Percentiles rank a stretch among this genome's conserved stretches.
Conservation (phyloP, 2,797 vertebrate genomes). For the Oryzias sinensis region DNA sequence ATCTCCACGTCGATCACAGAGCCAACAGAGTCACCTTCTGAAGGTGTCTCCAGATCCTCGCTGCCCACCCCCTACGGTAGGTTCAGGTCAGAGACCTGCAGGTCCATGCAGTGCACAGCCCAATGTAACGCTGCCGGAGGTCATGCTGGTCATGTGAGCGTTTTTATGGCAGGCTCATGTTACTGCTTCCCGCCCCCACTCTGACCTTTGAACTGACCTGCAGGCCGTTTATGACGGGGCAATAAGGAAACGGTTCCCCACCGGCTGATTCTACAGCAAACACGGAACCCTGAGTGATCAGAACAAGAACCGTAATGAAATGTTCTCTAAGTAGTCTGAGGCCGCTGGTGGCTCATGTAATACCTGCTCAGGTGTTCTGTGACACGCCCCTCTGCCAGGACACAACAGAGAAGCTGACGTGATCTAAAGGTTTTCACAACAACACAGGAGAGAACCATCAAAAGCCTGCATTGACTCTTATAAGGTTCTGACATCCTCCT, state of each 20-base stretch:
- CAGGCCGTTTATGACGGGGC: not conserved
- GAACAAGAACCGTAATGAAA: too few species aligned
- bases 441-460: too few species aligned
- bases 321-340: too few species aligned
- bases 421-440: too few species aligned
- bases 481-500: too few species aligned
- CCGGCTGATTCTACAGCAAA: slow-evolving; percentile 15
- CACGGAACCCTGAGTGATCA: too few species aligned
- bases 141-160: slow-evolving; percentile 20
- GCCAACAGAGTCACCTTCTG: slow-evolving; percentile 86
- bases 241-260: slow-evolving; percentile 1
- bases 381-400: too few species aligned
- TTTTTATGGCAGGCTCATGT: slow-evolving; percentile 25
- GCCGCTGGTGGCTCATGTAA: too few species aligned
- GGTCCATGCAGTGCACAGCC: not conserved
- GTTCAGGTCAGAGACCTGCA: slow-evolving; percentile 59
- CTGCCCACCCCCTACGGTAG: slow-evolving; percentile 95
- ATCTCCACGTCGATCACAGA: slow-evolving; percentile 89
- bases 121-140: not conserved
- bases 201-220: slow-evolving; percentile 61
- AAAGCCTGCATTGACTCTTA: too few species aligned
- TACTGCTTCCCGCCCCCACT: slow-evolving; percentile 44
- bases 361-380: too few species aligned
- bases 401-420: too few species aligned
- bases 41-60: slow-evolving; percentile 95